Conservation (phyloP, 2,797 vertebrate species). For the Semaprochilodus insignis region DNA sequence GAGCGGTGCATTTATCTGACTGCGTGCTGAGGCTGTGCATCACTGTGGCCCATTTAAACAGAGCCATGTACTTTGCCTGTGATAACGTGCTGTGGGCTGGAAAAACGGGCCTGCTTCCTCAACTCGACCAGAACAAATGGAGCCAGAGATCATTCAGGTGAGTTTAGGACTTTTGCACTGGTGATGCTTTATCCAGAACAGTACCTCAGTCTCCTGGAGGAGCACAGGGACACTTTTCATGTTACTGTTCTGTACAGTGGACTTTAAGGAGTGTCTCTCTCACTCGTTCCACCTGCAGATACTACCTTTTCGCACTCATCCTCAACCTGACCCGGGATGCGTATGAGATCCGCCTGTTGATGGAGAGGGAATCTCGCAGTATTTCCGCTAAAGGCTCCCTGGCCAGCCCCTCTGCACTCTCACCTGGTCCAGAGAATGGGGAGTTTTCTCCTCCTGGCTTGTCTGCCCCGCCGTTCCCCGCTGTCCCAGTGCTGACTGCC, state of each 20-base stretch:
- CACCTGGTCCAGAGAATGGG: constrained; percentile 38
- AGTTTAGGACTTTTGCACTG: constrained; percentile 1
- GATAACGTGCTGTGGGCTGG: constrained; percentile 93
- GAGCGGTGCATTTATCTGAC: constrained; percentile 90
- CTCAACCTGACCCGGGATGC: constrained; percentile 89
- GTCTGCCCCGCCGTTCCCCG: constrained; percentile 25
- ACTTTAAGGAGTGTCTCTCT: background rate
- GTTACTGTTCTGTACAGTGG: no score
- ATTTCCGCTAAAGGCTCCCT: constrained; percentile 36
- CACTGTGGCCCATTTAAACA: constrained; percentile 91
- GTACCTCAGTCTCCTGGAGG: background rate
- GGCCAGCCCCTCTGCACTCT: background rate
- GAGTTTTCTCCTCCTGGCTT: constrained; percentile 33
- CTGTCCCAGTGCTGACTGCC: constrained; percentile 54
- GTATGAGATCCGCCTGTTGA: constrained; percentile 86
- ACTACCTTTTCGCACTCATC: constrained; percentile 91
- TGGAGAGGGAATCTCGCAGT: constrained; percentile 78
- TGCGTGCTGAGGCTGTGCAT: constrained; percentile 89
- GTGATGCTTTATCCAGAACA: background rate
- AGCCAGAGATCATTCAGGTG: constrained; percentile 91
- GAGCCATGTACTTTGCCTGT: constrained; percentile 91
- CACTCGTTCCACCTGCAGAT: constrained; percentile 73
- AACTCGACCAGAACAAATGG: constrained; percentile 89
- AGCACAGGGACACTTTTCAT: no score
- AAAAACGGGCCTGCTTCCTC: constrained; percentile 79